These are phyloP conservation scores for Papilio protenor DNA, from an alignment of 2,888 invertebrate genomes.

Conservation along the genomic window DNA sequence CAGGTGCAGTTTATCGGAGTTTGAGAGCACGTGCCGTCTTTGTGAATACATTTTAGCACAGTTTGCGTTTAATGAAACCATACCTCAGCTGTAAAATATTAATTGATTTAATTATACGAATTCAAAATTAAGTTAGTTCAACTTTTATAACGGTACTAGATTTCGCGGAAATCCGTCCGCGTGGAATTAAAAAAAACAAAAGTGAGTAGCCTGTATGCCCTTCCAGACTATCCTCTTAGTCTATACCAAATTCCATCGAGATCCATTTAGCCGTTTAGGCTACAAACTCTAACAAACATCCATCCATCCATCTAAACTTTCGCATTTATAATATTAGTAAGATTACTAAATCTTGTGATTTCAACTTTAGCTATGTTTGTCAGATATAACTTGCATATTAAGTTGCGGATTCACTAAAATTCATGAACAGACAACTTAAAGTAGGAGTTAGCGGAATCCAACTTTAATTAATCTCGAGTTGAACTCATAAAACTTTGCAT, in stretches of 20 bases:
- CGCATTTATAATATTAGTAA: too few relatives aligned
- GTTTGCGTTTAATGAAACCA: constrained; percentile 58
- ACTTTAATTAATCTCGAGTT: constrained; percentile 25
- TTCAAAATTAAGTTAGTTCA: neutral
- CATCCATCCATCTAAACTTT: too few relatives aligned
- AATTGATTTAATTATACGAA: constrained; percentile 32
- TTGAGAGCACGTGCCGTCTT: constrained; percentile 50
- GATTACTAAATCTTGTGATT: neutral
- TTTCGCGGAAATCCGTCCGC: too few relatives aligned
- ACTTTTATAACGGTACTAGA: neutral
- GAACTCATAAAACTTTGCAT: constrained; percentile 33
- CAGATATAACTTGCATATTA: neutral
- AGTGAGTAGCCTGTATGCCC: too few relatives aligned
- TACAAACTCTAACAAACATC: too few relatives aligned
- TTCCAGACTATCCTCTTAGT: too few relatives aligned
- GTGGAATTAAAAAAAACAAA: too few relatives aligned
- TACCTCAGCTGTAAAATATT: constrained; percentile 35
- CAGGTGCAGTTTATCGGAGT: constrained; percentile 57
- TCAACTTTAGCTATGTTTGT: neutral
- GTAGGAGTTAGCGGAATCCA: neutral
- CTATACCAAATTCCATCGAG: too few relatives aligned
- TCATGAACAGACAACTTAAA: neutral
- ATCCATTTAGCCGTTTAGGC: too few relatives aligned
- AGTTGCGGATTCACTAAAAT: neutral
- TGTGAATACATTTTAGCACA: constrained; percentile 56